Evolutionary conservation across 1,140 invertebrate genomes (phyloP).

Genomic region (Heliothis virescens): DNA sequence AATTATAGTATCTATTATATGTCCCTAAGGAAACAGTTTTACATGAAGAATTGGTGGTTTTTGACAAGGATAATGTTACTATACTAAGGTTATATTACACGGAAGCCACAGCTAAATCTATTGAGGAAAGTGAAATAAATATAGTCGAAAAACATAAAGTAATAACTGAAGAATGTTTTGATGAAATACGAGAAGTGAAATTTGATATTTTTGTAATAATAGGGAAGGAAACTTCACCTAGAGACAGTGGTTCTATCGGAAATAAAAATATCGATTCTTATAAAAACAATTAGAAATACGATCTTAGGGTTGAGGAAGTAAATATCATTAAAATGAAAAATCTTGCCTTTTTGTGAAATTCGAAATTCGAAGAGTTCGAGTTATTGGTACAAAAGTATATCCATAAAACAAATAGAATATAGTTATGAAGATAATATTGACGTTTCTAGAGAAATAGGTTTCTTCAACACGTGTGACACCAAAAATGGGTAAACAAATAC

Average conservation of each 20-base stretch:
- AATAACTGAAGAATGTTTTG: background rate
- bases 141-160: background rate
- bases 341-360: no score
- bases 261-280: no score
- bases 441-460: no score
- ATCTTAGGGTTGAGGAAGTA: no score
- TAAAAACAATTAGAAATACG: no score
- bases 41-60: background rate
- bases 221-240: background rate
- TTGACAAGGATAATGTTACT: background rate
- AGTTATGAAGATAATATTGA: no score
- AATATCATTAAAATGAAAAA: no score
- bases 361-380: no score
- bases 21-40: background rate
- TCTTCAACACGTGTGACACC: no score
- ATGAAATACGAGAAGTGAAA: background rate
- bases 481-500: background rate
- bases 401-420: no score
- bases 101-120: slow-evolving; percentile 21
- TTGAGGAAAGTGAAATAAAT: slow-evolving; percentile 16
- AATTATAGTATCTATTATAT: background rate
- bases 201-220: background rate
- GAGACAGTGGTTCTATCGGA: no score
- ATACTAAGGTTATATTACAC: background rate
- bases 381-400: no score